phyloP scores from a whole-genome alignment of 2,797 vertebrate genomes.

The Alexandromys oeconomus region DNA sequence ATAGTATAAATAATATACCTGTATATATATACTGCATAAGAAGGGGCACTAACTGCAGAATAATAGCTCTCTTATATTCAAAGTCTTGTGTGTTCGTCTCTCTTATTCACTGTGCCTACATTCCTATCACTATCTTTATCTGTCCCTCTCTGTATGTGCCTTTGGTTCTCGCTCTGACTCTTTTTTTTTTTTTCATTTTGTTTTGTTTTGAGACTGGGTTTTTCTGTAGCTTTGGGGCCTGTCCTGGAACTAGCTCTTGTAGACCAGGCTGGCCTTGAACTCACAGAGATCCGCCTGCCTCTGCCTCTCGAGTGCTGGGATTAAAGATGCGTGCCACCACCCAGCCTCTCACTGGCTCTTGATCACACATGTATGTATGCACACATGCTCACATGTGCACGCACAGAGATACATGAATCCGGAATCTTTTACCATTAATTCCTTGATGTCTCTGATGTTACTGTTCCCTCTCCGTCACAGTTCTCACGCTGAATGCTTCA shows the following conservation, averaged over 20 bases:
- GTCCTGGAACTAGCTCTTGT: too few relatives aligned
- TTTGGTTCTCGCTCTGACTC: not conserved
- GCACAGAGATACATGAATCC: not conserved
- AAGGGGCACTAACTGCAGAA: not conserved
- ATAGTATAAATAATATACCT: not conserved
- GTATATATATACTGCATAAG: too few relatives aligned
- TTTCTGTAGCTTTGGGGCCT: too few relatives aligned
- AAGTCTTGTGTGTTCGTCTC: not conserved
- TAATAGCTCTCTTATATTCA: not conserved
- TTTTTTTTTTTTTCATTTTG: too few relatives aligned
- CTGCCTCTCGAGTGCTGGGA: too few relatives aligned
- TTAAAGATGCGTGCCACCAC: too few relatives aligned
- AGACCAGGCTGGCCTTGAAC: too few relatives aligned
- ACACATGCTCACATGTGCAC: too few relatives aligned
- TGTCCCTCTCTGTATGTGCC: not conserved
- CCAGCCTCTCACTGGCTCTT: too few relatives aligned
- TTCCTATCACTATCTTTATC: not conserved
- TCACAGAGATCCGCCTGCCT: too few relatives aligned
- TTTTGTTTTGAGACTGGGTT: too few relatives aligned
- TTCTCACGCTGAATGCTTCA: accelerated
- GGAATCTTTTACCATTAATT: not conserved
- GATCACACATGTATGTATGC: too few relatives aligned
- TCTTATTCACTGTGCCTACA: not conserved
- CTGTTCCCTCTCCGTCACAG: not conserved
- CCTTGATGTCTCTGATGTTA: not conserved